Evolutionary conservation across 1,140 invertebrate genomes (phyloP).

Genomic region (Drosophila obscura): DNA sequence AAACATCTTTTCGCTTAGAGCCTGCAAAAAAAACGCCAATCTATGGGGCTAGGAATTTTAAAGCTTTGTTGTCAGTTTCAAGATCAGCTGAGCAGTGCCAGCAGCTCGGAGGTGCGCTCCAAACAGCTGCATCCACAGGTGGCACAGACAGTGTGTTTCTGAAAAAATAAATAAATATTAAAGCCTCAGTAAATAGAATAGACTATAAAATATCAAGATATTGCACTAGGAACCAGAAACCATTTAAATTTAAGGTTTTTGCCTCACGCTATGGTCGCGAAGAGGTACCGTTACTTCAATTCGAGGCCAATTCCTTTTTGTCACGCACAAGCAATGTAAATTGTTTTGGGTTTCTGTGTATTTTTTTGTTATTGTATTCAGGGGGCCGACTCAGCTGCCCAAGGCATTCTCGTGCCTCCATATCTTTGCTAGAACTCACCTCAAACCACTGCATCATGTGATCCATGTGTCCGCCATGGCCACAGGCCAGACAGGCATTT

Average conservation of each 20-base stretch:
- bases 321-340: no score
- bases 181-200: not conserved
- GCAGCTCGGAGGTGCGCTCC: conserved; percentile 84
- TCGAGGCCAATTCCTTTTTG: no score
- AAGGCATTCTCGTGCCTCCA: no score
- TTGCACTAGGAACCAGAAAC: not conserved
- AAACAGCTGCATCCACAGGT: conserved; percentile 95
- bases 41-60: conserved; percentile 5
- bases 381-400: no score
- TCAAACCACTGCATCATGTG: conserved; percentile 94
- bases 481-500: conserved; percentile 93
- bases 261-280: no score
- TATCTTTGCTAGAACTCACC: conserved; percentile 85
- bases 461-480: conserved; percentile 94
- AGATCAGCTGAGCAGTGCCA: conserved; percentile 64
- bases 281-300: no score
- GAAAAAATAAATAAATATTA: conserved; percentile 48
- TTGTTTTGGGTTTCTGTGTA: no score
- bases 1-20: conserved; percentile 40
- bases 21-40: conserved; percentile 47
- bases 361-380: no score
- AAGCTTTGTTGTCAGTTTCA: not conserved
- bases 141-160: conserved; percentile 85
- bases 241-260: no score
- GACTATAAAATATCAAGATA: not conserved